Evolutionary conservation across 2,888 invertebrate species (phyloP), one percentile per base, ranked within the genome.

Genomic region (Drosophila affinis): DNA sequence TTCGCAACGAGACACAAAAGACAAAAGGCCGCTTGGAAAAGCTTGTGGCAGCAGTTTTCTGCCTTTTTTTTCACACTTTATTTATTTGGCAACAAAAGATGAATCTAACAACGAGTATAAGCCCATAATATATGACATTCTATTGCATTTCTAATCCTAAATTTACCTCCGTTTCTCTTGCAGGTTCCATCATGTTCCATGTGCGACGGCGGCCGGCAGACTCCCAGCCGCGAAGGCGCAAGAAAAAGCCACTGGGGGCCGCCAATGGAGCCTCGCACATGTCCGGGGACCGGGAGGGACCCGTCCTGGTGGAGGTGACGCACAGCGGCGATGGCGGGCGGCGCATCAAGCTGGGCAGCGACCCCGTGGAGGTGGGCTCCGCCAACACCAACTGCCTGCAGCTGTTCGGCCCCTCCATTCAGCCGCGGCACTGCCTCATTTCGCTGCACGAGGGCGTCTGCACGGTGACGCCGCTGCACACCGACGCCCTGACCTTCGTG

Each of bases 141-240:
- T 21, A 47, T 39, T 54, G n/a, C 49, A 39, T 53, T 6, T 27
- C 9, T 67, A 27, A 59, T 58, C 27, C 39, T 59, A 56, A 21
- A 14, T 24, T 27, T 21, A 0, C 12, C 32, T 32, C 3, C 52
- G 74, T 75, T 17, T 18, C 21, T 9, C 0, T 14, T 75, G 7
- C 93, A 97, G 98, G 98, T 93, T 98, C 98, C 90, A 97, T 99
- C 91, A 98, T 98, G 96, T 99, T 99, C 93, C 98, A 99, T 93
- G 97, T 99, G 92, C 95, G 98, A 90, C 94, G 98, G 91, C 95
- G 98, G 91, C 97, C 98, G 81, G 96, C 97, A 56, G 98, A 98
- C 92, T 95, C 96, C 88, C 96, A 96, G 92, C 97, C 97, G 76
- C 95, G 97, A 73, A 95, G 98, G 81, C 95, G 97, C 85, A 97